These are phyloP conservation scores for Ectemnius cavifrons DNA, from an alignment of 2,888 invertebrate genomes.

Conservation along the genomic window DNA sequence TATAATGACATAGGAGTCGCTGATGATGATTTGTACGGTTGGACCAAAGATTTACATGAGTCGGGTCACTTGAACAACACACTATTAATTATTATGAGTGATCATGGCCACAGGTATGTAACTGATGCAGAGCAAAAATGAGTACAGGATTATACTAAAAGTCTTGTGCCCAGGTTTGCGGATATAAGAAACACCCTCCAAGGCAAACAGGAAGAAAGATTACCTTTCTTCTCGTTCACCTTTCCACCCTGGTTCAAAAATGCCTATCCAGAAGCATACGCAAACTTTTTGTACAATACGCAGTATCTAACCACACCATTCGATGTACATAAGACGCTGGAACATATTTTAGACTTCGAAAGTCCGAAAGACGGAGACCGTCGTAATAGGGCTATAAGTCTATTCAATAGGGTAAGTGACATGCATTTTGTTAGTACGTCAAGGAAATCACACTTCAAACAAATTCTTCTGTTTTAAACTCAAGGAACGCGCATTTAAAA, in stretches of 20 bases:
- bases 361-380: constrained; percentile 79
- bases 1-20: constrained; percentile 88
- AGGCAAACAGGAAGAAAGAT: constrained; percentile 93
- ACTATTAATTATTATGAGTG: constrained; percentile 92
- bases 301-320: constrained; percentile 90
- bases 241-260: constrained; percentile 86
- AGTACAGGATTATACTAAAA: not conserved
- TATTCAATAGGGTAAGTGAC: constrained; percentile 40
- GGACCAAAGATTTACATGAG: constrained; percentile 82
- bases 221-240: constrained; percentile 91
- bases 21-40: constrained; percentile 85
- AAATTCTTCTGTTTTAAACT: no score
- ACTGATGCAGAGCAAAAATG: not conserved
- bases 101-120: constrained; percentile 91
- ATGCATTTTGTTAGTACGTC: no score
- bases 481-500: no score
- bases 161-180: constrained; percentile 83
- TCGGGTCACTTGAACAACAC: constrained; percentile 87
- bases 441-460: not conserved
- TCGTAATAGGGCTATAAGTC: constrained; percentile 80
- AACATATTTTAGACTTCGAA: constrained; percentile 82
- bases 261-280: constrained; percentile 81
- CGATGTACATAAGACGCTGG: constrained; percentile 90
- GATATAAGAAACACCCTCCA: constrained; percentile 90
- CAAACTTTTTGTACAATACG: constrained; percentile 83